Percentiles rank a stretch among this genome's conserved stretches.
phyloP scores from a whole-genome alignment of 1,140 invertebrate genomes.

The Drosophila arawakana region DNA sequence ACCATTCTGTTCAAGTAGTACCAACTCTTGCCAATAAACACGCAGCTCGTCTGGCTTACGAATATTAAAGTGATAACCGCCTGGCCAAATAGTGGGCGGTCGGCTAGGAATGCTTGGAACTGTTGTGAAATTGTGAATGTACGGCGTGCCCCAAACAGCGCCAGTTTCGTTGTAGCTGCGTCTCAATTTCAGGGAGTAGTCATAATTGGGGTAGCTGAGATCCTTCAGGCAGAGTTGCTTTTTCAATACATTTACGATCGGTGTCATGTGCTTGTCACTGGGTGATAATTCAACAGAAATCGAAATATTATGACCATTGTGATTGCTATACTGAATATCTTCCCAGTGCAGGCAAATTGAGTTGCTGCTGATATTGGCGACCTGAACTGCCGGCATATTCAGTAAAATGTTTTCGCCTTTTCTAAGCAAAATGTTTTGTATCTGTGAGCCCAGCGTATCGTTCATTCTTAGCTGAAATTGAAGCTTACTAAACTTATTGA shows the following conservation, averaged over 20 bases:
- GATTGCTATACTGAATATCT: background rate
- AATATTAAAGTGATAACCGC: slow-evolving; percentile 4
- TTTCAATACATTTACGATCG: background rate
- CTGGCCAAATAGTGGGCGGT: slow-evolving; percentile 16
- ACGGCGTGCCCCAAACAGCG: background rate
- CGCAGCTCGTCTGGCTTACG: background rate
- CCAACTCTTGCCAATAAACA: slow-evolving; percentile 47
- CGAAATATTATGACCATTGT: background rate
- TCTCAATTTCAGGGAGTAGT: background rate
- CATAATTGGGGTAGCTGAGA: background rate
- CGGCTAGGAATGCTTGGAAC: background rate
- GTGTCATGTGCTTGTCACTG: background rate
- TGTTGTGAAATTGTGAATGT: slow-evolving; percentile 5
- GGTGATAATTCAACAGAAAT: background rate
- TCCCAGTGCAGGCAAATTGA: slow-evolving; percentile 10
- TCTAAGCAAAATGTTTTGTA: background rate
- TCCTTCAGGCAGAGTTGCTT: background rate
- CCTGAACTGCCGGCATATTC: background rate
- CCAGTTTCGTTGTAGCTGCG: background rate
- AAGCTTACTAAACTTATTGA: background rate
- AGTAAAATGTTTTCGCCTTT: background rate
- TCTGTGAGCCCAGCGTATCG: background rate
- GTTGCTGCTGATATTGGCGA: background rate
- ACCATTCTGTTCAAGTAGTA: slow-evolving; percentile 22
- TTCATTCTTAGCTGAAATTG: background rate